phyloP scores from a whole-genome alignment of 2,113 vertebrate genomes.

The Tragulus kanchil region DNA sequence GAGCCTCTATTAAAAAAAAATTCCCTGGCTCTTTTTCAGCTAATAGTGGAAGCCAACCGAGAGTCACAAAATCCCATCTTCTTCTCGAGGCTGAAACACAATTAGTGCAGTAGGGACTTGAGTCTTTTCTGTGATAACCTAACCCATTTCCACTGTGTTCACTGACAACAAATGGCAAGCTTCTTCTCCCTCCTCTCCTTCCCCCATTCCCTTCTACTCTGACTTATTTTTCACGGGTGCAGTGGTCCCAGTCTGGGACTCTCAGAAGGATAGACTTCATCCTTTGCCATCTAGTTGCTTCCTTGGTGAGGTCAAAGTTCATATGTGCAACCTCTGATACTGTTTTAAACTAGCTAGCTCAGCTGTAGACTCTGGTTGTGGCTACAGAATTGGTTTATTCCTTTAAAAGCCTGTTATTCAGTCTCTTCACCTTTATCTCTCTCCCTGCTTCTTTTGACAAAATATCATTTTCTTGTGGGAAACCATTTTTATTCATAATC shows the following conservation, averaged over 20 bases:
- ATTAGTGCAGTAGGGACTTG: conserved; percentile 90
- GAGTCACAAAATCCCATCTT: conserved; percentile 95
- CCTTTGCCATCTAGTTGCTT: not conserved
- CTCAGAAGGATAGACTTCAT: not conserved
- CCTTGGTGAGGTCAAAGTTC: not conserved
- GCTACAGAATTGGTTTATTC: not conserved
- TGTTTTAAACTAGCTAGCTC: not conserved
- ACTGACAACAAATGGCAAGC: conserved; percentile 43
- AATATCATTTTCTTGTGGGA: not conserved
- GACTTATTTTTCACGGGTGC: not conserved
- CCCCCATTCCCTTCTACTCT: not conserved
- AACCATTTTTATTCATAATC: not conserved
- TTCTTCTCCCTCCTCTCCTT: not conserved
- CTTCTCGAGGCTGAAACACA: conserved; percentile 90
- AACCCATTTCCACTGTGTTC: conserved; percentile 86
- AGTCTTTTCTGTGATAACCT: conserved; percentile 87
- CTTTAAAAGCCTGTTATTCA: not conserved
- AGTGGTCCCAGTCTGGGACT: not conserved
- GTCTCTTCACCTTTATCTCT: not conserved
- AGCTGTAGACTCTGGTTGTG: not conserved
- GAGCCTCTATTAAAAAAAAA: conserved; percentile 91
- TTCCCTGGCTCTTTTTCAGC: conserved; percentile 89
- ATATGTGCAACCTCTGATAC: not conserved
- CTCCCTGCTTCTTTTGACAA: not conserved
- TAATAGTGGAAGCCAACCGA: conserved; percentile 96